A percentile compares a stretch with the other conserved stretches of the same genome.
phyloP scores from a whole-genome alignment of 2,888 invertebrate species.

The Iselma pallidipennis region DNA sequence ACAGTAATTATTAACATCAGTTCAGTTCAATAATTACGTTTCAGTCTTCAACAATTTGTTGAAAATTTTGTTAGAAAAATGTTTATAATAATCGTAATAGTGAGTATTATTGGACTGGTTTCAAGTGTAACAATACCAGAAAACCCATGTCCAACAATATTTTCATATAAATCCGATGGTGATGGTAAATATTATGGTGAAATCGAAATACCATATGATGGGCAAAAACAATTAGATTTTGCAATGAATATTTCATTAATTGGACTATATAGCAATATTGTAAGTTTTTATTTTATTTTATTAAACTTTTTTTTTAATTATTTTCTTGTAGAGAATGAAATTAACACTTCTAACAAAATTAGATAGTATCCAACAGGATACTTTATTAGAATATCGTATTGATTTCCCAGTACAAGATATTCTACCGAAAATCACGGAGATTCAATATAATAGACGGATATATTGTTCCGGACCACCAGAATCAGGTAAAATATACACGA shows the following conservation, averaged over 20 bases:
- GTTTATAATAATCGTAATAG: background rate
- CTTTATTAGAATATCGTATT: constrained; percentile 32
- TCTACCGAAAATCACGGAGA: constrained; percentile 44
- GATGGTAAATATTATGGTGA: constrained; percentile 24
- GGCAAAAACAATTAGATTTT: constrained; percentile 21
- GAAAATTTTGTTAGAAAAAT: background rate
- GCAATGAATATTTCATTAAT: constrained; percentile 31
- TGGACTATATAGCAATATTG: constrained; percentile 21
- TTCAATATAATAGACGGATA: constrained; percentile 37
- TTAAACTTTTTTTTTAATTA: constrained; percentile 6
- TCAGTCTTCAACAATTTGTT: background rate
- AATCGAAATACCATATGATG: constrained; percentile 26
- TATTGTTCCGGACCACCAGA: constrained; percentile 43
- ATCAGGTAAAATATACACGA: constrained; percentile 30
- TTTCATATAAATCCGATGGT: constrained; percentile 34
- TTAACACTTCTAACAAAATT: constrained; percentile 34
- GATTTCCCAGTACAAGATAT: constrained; percentile 39
- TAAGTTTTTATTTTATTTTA: constrained; percentile 16
- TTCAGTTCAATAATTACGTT: no score
- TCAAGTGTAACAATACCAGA: constrained; percentile 30
- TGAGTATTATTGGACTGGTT: background rate
- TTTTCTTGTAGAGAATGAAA: constrained; percentile 36
- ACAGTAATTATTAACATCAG: no score
- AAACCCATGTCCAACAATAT: constrained; percentile 42
- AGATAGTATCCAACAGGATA: constrained; percentile 26